A percentile compares a stretch with the other conserved stretches of the same genome.
Evolutionary conservation across 1,140 invertebrate species (phyloP).

Genomic region (Neotoxoptera formosana): DNA sequence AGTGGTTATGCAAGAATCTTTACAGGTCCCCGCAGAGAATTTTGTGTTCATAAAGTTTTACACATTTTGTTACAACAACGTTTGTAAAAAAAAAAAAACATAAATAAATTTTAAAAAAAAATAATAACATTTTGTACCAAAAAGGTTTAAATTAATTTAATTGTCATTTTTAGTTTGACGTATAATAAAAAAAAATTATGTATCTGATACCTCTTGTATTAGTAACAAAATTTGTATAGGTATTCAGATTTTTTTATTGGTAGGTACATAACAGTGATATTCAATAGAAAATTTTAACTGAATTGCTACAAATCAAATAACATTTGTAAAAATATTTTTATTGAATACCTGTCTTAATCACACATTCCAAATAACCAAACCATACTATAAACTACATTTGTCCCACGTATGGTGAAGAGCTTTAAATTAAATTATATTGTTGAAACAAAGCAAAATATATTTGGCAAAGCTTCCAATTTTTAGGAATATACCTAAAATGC

Average conservation of each 20-base stretch:
- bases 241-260: neutral
- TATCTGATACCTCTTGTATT: neutral
- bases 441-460: neutral
- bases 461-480: neutral
- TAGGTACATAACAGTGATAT: neutral
- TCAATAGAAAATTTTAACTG: neutral
- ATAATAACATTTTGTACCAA: neutral
- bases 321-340: neutral
- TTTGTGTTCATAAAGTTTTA: neutral
- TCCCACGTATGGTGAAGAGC: neutral
- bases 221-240: neutral
- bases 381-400: neutral
- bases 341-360: neutral
- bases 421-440: neutral
- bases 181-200: neutral
- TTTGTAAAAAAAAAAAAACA: neutral
- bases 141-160: neutral
- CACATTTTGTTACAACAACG: neutral
- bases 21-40: neutral
- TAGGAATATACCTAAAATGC: neutral
- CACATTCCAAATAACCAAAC: neutral
- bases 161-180: neutral
- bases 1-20: neutral
- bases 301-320: neutral
- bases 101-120: too few species aligned